Evolutionary conservation across 2,113 vertebrate species (phyloP), one percentile per base, ranked within the genome.

Genomic region (Asarcornis scutulata): DNA sequence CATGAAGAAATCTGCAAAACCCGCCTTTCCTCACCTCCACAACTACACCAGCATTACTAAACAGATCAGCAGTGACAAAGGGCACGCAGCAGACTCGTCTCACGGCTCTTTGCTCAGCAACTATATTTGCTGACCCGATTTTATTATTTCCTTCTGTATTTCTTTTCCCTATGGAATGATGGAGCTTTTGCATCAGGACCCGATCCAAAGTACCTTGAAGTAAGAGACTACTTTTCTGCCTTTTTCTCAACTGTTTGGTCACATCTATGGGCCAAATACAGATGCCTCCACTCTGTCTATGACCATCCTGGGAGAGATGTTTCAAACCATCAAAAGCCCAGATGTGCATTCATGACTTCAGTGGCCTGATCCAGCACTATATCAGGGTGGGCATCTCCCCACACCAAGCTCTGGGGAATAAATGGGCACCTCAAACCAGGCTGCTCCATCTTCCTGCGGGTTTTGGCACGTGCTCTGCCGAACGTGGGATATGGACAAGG

Each of bases 361-460:
- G 29, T 34, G 38, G 13, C n/a, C 34, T 23, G 36, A 16, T 83
- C 13, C 9, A 36, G 10, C 32, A 7, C 15, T 83, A 31, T 59
- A 29, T 69, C 55, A 7, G 21, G 78, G 32, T 11, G 34, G 20
- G 4, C 11, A 48, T 27, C 20, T 69, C 7, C 5, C 10, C 36
- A 12, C 16, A 25, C 13, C 64, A 59, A 23, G 11, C 13, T 59
- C 50, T 34, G 23, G 40, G 27, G 27, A 92, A 38, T 11, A 80
- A 68, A 36, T 4, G 50, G n/a, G 17, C n/a, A 78, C 20, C 42
- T 38, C 72, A 83, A 72, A 46, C 67, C n/a, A 38, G 73, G 11
- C 60, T 88, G 58, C 11, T 15, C 0, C 0, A n/a, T 31, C 23
- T 81, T 72, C 40, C 68, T 0, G 0, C 0, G 21, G 29, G 48